A percentile compares a stretch with the other conserved stretches of the same genome.
Evolutionary conservation across 2,888 invertebrate species (phyloP).

Genomic region (Xestia rhomboidea): DNA sequence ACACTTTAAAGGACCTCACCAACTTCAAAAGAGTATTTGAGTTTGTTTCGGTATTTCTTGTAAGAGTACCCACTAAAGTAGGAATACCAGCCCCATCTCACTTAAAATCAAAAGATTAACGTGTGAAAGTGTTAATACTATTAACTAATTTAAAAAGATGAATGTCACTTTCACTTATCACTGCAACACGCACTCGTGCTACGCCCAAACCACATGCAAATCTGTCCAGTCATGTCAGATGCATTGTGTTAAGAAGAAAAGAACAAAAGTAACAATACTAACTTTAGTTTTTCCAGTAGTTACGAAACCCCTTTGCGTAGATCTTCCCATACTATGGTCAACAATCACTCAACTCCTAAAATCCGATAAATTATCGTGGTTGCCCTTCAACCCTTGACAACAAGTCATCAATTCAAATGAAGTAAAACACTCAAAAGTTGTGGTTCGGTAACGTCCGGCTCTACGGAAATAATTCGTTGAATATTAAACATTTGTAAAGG

Average conservation of each 20-base stretch:
- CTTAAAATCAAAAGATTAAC: too few relatives aligned
- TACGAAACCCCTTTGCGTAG: neutral
- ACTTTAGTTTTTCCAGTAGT: neutral
- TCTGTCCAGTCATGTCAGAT: neutral
- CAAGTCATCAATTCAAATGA: slow-evolving; percentile 59
- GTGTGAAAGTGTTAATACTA: too few relatives aligned
- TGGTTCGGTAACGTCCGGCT: slow-evolving; percentile 27
- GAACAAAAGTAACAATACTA: neutral
- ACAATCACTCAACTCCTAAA: slow-evolving; percentile 26
- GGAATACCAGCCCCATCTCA: too few relatives aligned
- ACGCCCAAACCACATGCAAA: neutral
- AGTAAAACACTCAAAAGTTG: slow-evolving; percentile 48
- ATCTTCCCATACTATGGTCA: neutral
- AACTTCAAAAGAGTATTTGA: too few relatives aligned
- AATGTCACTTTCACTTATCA: neutral
- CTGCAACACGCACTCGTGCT: neutral
- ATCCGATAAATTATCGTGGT: slow-evolving; percentile 26
- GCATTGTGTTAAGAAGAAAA: neutral
- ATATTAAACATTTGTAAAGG: slow-evolving; percentile 55
- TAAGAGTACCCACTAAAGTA: too few relatives aligned
- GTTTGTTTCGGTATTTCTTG: too few relatives aligned
- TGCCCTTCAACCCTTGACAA: neutral
- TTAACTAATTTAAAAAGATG: neutral
- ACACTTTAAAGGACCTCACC: too few relatives aligned
- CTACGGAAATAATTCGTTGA: slow-evolving; percentile 55